phyloP scores from a whole-genome alignment of 2,888 invertebrate genomes.

The Xanthostigma xanthostigma region DNA sequence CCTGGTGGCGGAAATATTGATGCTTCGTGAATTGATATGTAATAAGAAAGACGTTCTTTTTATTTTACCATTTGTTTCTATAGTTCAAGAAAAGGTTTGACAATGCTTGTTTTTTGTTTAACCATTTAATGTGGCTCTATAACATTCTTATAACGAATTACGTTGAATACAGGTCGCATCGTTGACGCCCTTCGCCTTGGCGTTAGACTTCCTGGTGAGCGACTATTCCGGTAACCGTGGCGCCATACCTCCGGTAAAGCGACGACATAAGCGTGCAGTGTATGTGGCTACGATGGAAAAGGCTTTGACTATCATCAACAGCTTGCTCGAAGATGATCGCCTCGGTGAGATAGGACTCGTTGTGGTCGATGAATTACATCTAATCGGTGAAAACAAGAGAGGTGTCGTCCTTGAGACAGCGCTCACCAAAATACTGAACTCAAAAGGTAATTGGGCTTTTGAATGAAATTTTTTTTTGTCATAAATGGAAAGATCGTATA shows the following conservation, averaged over 20 bases:
- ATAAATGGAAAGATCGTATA: no score
- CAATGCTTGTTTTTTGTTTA: neutral
- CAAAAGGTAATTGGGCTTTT: no score
- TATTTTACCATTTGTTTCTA: slow-evolving; percentile 86
- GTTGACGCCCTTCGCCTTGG: slow-evolving; percentile 74
- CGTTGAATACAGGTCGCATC: slow-evolving; percentile 19
- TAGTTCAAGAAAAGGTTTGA: slow-evolving; percentile 90
- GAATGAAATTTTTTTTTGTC: no score
- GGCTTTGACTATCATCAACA: slow-evolving; percentile 70
- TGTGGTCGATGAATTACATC: slow-evolving; percentile 83
- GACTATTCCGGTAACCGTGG: slow-evolving; percentile 93
- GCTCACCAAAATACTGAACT: slow-evolving; percentile 61
- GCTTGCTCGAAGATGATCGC: slow-evolving; percentile 63
- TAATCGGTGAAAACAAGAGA: slow-evolving; percentile 75
- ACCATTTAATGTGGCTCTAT: neutral
- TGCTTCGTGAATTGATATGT: slow-evolving; percentile 71
- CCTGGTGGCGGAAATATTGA: slow-evolving; percentile 87
- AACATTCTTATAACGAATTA: neutral
- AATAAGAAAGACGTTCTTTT: slow-evolving; percentile 72
- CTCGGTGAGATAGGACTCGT: slow-evolving; percentile 65
- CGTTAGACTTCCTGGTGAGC: slow-evolving; percentile 77
- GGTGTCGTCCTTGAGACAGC: slow-evolving; percentile 76
- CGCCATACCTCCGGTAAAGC: slow-evolving; percentile 58
- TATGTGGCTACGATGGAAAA: slow-evolving; percentile 94
- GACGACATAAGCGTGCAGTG: slow-evolving; percentile 58